Conservation (phyloP, 2,888 invertebrate genomes). For the Diabrotica balteata region DNA sequence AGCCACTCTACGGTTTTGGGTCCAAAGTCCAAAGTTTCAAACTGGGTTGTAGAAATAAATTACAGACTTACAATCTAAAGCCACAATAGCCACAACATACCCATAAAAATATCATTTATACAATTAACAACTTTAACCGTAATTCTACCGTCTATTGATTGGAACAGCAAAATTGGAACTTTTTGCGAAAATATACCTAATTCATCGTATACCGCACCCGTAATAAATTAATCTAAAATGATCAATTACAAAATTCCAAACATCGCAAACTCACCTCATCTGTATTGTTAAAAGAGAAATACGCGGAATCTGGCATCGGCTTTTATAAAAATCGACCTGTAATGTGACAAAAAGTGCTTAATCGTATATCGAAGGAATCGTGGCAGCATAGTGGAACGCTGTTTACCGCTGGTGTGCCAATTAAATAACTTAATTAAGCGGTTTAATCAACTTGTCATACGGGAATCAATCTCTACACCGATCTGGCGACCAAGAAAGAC, state of each 20-base stretch:
- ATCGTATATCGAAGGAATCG: constrained; percentile 36
- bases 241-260: constrained; percentile 16
- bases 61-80: too few relatives aligned
- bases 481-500: constrained; percentile 24
- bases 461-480: constrained; percentile 55
- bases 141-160: too few relatives aligned
- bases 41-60: too few relatives aligned
- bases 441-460: constrained; percentile 66
- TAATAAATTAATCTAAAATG: constrained; percentile 12
- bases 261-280: constrained; percentile 21
- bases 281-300: constrained; percentile 26
- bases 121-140: too few relatives aligned
- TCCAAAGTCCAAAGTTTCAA: too few relatives aligned
- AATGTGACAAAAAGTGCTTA: constrained; percentile 38
- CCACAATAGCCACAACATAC: too few relatives aligned
- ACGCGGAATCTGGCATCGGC: constrained; percentile 20
- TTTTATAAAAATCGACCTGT: constrained; percentile 31
- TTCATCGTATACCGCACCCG: background rate
- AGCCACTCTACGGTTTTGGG: too few relatives aligned
- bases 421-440: constrained; percentile 68
- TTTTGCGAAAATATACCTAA: too few relatives aligned
- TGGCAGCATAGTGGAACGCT: constrained; percentile 43
- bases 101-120: too few relatives aligned
- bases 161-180: too few relatives aligned
- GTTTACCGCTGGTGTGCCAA: constrained; percentile 58